Conservation (phyloP, 2,113 vertebrate genomes). For the Ailuropoda melanoleuca region DNA sequence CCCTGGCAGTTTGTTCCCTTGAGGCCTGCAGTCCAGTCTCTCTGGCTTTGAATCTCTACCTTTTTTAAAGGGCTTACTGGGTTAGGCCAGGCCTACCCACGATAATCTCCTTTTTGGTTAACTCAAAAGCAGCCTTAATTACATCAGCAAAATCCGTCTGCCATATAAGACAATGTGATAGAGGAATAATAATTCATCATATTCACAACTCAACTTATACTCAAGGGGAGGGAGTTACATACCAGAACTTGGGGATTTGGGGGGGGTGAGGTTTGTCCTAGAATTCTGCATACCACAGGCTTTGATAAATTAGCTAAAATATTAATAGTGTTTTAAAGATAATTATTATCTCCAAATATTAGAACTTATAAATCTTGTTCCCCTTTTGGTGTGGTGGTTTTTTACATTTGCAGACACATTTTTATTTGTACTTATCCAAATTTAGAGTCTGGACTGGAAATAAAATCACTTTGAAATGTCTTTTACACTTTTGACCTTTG, state of each 20-base stretch:
- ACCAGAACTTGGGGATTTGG: neutral
- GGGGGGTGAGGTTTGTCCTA: neutral
- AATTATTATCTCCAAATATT: neutral
- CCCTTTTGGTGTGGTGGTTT: neutral
- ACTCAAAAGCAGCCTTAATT: neutral
- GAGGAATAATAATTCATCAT: neutral
- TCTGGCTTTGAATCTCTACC: neutral
- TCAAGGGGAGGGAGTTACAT: neutral
- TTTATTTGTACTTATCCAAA: neutral
- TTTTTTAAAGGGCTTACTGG: neutral
- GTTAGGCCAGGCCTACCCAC: neutral
- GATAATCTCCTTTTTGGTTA: neutral
- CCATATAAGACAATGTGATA: neutral
- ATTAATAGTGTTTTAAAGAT: neutral
- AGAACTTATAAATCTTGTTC: neutral
- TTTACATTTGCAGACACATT: neutral
- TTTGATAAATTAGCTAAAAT: neutral
- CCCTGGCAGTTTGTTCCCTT: neutral
- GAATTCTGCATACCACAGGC: neutral
- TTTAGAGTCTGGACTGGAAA: neutral
- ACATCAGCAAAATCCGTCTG: neutral
- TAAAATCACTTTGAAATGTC: neutral
- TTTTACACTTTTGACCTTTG: slow-evolving; percentile 1
- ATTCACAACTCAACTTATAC: neutral
- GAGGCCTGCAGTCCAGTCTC: neutral